A percentile compares a stretch with the other conserved stretches of the same genome.
These are phyloP conservation scores for Nectonema munidae DNA, from an alignment of 2,888 invertebrate genomes.

Conservation along the genomic window DNA sequence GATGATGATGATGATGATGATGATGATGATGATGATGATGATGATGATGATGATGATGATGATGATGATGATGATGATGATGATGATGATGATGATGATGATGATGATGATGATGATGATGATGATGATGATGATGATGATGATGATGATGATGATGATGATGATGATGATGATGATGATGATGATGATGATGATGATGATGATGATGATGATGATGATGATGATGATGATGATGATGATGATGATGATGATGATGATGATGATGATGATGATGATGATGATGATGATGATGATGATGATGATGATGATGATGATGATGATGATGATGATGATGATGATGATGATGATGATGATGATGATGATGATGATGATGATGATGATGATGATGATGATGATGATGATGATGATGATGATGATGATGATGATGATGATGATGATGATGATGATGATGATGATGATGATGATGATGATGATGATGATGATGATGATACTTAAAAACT, in stretches of 20 bases:
- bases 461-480: too few relatives aligned
- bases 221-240: constrained; percentile 13
- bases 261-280: constrained; percentile 14
- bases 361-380: constrained; percentile 8
- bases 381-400: background rate
- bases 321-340: constrained; percentile 9
- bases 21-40: constrained; percentile 16
- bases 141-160: constrained; percentile 9
- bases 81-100: constrained; percentile 15
- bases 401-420: constrained; percentile 1
- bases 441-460: background rate
- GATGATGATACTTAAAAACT: too few relatives aligned
- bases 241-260: constrained; percentile 14
- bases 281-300: constrained; percentile 10
- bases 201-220: constrained; percentile 13
- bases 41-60: constrained; percentile 15
- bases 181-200: constrained; percentile 9
- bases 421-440: constrained; percentile 1
- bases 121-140: constrained; percentile 10
- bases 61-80: constrained; percentile 16
- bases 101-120: constrained; percentile 12
- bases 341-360: constrained; percentile 9
- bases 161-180: constrained; percentile 8
- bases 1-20: constrained; percentile 15
- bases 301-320: constrained; percentile 10